Evolutionary conservation across 2,888 invertebrate species (phyloP), one percentile per base, ranked within the genome.

Genomic region (Caradrina clavipalpis): DNA sequence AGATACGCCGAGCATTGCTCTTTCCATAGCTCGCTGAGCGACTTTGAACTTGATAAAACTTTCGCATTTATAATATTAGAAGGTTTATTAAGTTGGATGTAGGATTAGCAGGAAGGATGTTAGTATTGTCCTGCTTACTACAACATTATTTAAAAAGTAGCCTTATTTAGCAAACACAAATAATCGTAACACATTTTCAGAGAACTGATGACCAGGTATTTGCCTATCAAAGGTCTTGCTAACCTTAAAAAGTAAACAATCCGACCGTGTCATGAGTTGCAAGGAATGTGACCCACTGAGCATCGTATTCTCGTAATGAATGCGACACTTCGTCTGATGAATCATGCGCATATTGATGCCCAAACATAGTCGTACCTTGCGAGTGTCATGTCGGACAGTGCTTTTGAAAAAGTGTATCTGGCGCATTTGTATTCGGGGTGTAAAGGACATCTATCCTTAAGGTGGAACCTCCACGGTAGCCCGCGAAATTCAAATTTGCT

Each of bases 311-410:
- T 78, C 10, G 67, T 55, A 61, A 75, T 31, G 57, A 74, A 13
- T 35, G 42, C 65, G 69, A 80, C 61, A 69, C 35, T 62, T 49
- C 15, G n/a, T 22, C 3, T 19, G 45, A 57, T 76, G 77, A 77
- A 76, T 77, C 80, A 77, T 22, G 59, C 15, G 53, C 56, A 69
- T 76, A 22, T 47, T 59, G 76, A 50, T 80, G 61, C 22, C 76
- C 79, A 47, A 51, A 66, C 5, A 78, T 78, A 61, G 79, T 13
- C 21, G 49, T 50, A 11, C 8, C 22, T 45, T 61, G 51, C n/a
- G 11, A 57, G 45, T 47, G 19, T 42, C 22, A 1, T n/a, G 42
- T 8, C 11, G 6, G 10, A 0, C 42, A 8, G 31, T 59, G 15
- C 22, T 6, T 26, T 15, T 11, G 47, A 19, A 17, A 45, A 42